Percentiles rank a stretch among this genome's conserved stretches.
Conservation (phyloP, 1,140 invertebrate species). For the Gonioctena quinquepunctata region DNA sequence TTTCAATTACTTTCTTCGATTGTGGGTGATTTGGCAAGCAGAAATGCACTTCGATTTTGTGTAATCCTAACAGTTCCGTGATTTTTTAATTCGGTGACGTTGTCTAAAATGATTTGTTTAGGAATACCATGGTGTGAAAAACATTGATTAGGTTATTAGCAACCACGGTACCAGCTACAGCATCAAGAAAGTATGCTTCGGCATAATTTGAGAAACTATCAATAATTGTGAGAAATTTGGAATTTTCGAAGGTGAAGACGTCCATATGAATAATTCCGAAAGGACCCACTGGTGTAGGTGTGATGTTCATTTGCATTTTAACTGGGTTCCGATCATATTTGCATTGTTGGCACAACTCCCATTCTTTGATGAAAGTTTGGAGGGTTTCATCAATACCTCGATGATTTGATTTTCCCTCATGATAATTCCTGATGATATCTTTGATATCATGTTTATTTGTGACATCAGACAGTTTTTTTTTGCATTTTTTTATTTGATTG, state of each 20-base stretch:
- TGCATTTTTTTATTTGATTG: conserved; percentile 17
- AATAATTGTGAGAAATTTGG: background rate
- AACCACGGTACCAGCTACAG: background rate
- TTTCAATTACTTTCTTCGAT: background rate
- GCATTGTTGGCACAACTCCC: conserved; percentile 16
- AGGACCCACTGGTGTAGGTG: background rate
- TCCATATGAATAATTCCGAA: conserved; percentile 12
- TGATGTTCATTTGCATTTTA: conserved; percentile 16
- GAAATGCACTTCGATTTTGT: background rate
- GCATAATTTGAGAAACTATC: background rate
- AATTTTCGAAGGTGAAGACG: background rate
- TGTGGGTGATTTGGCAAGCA: background rate
- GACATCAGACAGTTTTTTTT: conserved; percentile 13
- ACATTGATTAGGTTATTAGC: background rate
- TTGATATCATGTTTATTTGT: conserved; percentile 9
- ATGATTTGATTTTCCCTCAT: conserved; percentile 21
- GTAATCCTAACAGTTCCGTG: background rate
- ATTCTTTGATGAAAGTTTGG: conserved; percentile 23
- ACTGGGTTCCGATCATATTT: conserved; percentile 25
- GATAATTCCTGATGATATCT: conserved; percentile 23
- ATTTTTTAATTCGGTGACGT: background rate
- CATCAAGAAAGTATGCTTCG: background rate
- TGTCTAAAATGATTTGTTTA: background rate
- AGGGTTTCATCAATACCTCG: conserved; percentile 18
- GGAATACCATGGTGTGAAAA: background rate